phyloP scores from a whole-genome alignment of 1,140 invertebrate genomes.

The Habropoda laboriosa region DNA sequence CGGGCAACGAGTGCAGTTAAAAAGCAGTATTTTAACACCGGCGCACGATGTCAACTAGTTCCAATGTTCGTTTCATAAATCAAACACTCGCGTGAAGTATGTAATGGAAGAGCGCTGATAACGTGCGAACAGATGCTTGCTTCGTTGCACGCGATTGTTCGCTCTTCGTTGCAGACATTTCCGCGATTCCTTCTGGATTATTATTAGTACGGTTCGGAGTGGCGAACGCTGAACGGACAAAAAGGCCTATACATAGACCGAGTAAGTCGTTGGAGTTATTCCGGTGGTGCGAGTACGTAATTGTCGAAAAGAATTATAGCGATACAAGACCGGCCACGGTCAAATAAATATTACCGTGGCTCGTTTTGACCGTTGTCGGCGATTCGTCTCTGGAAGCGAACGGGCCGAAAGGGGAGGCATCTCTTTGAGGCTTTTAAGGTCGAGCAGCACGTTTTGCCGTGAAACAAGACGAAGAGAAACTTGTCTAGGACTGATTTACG shows the following conservation, averaged over 20 bases:
- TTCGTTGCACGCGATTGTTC: conserved; percentile 50
- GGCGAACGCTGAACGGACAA: too few relatives aligned
- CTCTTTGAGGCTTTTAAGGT: conserved; percentile 60
- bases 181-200: too few relatives aligned
- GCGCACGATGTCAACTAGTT: conserved; percentile 30
- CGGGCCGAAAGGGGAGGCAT: background rate
- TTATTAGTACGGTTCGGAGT: too few relatives aligned
- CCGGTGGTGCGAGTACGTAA: background rate
- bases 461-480: conserved; percentile 72
- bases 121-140: conserved; percentile 43
- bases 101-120: conserved; percentile 53
- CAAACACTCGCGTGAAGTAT: conserved; percentile 43
- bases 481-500: conserved; percentile 76
- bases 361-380: conserved; percentile 30
- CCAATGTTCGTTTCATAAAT: conserved; percentile 55
- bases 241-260: too few relatives aligned
- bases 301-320: conserved; percentile 17
- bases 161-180: conserved; percentile 2
- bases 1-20: background rate
- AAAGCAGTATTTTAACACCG: conserved; percentile 18
- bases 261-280: background rate
- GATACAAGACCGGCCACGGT: background rate
- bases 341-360: conserved; percentile 24
- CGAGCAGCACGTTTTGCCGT: conserved; percentile 53
- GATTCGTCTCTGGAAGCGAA: conserved; percentile 26